Percentiles rank a stretch among this genome's conserved stretches.
Conservation (phyloP, 2,797 vertebrate genomes). For the Sebastes ruberrimus region DNA sequence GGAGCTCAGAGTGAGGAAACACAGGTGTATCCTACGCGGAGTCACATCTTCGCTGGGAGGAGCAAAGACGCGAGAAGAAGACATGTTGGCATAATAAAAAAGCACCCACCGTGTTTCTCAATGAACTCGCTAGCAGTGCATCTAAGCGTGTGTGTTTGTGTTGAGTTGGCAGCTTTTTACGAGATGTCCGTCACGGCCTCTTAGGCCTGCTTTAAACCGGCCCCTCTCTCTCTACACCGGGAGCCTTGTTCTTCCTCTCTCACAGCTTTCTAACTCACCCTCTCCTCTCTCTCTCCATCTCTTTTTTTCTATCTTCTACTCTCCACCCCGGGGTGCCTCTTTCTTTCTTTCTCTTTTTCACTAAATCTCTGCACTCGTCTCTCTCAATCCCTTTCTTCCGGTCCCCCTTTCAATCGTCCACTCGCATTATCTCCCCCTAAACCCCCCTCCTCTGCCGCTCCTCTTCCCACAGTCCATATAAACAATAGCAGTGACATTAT, state of each 20-base stretch:
- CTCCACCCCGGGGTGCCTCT: constrained; percentile 37
- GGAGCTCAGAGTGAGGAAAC: neutral
- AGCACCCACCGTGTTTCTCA: constrained; percentile 21
- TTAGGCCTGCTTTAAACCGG: constrained; percentile 53
- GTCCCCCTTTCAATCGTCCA: constrained; percentile 52
- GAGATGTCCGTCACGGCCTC: constrained; percentile 60
- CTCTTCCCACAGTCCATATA: constrained; percentile 69
- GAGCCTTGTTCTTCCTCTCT: constrained; percentile 56
- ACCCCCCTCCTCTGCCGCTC: constrained; percentile 47
- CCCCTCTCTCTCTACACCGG: constrained; percentile 35
- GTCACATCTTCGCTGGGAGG: neutral
- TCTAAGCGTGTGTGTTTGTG: constrained; percentile 14
- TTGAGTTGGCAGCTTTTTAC: constrained; percentile 59
- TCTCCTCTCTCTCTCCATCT: neutral
- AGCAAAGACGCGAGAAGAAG: neutral
- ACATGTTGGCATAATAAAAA: neutral
- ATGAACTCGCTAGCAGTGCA: constrained; percentile 2
- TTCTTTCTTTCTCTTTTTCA: constrained; percentile 15
- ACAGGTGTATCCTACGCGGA: neutral
- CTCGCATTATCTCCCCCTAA: constrained; percentile 51
- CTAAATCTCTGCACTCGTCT: constrained; percentile 60
- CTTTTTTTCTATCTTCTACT: constrained; percentile 19
- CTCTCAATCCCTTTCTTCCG: constrained; percentile 56
- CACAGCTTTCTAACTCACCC: constrained; percentile 23
- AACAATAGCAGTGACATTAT: constrained; percentile 50